Base-by-base conservation (phyloP, 2,113 vertebrate genomes). In the mouse (Mus musculus) region DNA sequence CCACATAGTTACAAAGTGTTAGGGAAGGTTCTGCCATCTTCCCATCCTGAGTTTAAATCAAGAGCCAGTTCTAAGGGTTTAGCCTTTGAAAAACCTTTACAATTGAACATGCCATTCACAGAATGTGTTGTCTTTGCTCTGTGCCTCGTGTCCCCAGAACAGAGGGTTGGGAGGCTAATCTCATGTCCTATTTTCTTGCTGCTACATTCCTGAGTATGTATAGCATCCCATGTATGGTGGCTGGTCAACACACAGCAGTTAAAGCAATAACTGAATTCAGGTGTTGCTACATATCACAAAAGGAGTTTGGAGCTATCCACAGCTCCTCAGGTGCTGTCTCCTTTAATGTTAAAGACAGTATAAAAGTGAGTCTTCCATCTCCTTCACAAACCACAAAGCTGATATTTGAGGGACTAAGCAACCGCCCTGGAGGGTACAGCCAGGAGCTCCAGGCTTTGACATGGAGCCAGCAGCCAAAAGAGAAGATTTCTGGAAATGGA, bases 271-370 rank as follows among this genome's bases (percentile, higher is more conserved):
- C 12, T 59, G 28, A 39, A 36, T 14, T 20, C 39, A 2, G 9
- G 36, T 2, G 36, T 33, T 28, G 2, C 2, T 12, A 0, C 9
- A 11, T 0, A 0, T 39, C 7, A 5, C 6, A 14, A 63, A 59
- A 65, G 46, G 72, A 10, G 5, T 28, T 54, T 30, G 10, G 46
- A 26, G 33, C 4, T 26, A 12, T 19, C 30, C 5, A 1, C 12
- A 10, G 61, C 20, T 61, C 20, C 22, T 1, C 2, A 1, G 1
- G 17, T 20, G 3, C 0, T 10, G 5, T 24, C 33, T 89, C 30
- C 20, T n/a, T 69, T 46, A n/a, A 16, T n/a, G 16, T 36, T 67
- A 6, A 46, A 71, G 20, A 69, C 9, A 19, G 19, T 46, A 4
- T 26, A 14, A 56, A 42, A 63, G 88, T 11, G 7, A 19, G 5